Evolutionary conservation across 2,113 vertebrate genomes (phyloP), one percentile per base, ranked within the genome.

Genomic region (Anseranas semipalmata): DNA sequence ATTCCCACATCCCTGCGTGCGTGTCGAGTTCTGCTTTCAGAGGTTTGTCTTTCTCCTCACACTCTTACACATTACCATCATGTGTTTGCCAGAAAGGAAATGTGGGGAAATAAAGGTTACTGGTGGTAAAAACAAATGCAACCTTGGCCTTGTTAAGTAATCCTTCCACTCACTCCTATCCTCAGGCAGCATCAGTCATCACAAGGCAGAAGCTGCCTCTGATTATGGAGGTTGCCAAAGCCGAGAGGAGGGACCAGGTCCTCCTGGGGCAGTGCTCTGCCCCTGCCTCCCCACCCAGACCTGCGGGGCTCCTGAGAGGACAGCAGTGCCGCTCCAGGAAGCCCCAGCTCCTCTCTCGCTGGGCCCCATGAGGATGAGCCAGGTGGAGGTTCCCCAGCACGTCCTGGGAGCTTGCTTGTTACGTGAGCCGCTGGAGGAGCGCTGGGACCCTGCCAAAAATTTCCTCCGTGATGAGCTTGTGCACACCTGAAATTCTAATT

Each of bases 61-160:
- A 2, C 60, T 95, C 94, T 93, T 15, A 46, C 35, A 84, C 37
- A 33, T 62, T 82, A 76, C 39, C 65, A 43, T 77, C 71, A 86
- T 1, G 1, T 52, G 66, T 86, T 90, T 97, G 77, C 59, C 66
- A 93, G 90, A 89, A 94, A 91, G 37, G 53, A 96, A 93, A 81
- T 9, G 7, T 52, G 41, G 37, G 62, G 73, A 82, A 97, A 95
- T 93, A 87, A 94, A 97, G 41, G 65, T 78, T 73, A 62, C 85
- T 68, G 15, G 24, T 92, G 67, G 73, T 89, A 83, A 94, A 97
- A 95, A 41, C 15, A 92, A 97, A 91, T 58, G 12, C 4, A 46
- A 41, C 22, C 2, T 1, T 28, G 10, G 30, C 62, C 83, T 96
- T 71, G 6, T 76, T 67, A 60, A 55, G 59, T 90, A 90, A 83